A percentile compares a stretch with the other conserved stretches of the same genome.
phyloP scores from a whole-genome alignment of 1,140 invertebrate species.

The Zaprionus kolodkinae region DNA sequence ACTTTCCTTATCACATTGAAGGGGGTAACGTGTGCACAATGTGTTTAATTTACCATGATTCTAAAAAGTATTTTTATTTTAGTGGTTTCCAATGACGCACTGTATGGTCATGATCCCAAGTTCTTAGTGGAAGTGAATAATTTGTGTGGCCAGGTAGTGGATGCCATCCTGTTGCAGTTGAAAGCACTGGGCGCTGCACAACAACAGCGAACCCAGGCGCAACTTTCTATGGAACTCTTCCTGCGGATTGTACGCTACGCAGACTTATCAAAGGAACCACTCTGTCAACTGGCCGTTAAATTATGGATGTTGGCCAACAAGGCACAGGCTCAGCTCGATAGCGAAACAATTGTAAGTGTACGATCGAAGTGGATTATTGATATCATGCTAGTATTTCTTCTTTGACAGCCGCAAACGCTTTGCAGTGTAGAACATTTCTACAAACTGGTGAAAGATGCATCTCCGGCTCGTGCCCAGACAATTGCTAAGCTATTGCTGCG shows the following conservation, averaged over 20 bases:
- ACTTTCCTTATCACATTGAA: conserved; percentile 78
- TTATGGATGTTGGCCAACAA: conserved; percentile 92
- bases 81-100: conserved; percentile 95
- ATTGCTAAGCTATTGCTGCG: conserved; percentile 70
- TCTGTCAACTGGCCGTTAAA: conserved; percentile 89
- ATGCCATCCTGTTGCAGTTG: conserved; percentile 91
- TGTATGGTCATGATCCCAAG: conserved; percentile 96
- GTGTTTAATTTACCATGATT: neutral
- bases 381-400: neutral
- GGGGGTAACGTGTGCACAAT: conserved; percentile 51
- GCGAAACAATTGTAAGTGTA: conserved; percentile 67
- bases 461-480: conserved; percentile 57
- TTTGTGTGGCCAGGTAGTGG: conserved; percentile 90
- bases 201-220: conserved; percentile 88
- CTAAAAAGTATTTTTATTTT: neutral
- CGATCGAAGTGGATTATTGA: neutral
- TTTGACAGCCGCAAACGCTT: conserved; percentile 58
- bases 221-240: conserved; percentile 90
- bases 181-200: conserved; percentile 87
- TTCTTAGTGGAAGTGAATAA: conserved; percentile 93
- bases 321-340: conserved; percentile 82
- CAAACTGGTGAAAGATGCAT: conserved; percentile 61
- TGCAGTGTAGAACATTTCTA: conserved; percentile 66
- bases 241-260: conserved; percentile 89
- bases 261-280: conserved; percentile 87